These are phyloP conservation scores for Serilophus lunatus DNA, from an alignment of 2,113 vertebrate genomes.

Conservation along the genomic window DNA sequence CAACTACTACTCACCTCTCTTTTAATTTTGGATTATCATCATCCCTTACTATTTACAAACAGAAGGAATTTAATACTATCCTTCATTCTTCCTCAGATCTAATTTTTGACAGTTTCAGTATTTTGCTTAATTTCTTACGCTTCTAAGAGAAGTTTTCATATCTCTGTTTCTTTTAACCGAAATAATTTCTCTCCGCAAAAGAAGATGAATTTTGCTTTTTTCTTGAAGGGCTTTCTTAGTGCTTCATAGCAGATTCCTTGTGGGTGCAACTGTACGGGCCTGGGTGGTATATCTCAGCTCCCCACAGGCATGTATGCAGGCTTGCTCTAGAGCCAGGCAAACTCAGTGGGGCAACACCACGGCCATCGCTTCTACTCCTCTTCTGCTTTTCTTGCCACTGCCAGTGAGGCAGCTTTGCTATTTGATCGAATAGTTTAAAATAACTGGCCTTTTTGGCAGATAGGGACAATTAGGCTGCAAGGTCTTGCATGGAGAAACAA, in stretches of 20 bases:
- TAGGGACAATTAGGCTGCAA: background rate
- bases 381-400: background rate
- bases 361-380: background rate
- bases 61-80: background rate
- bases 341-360: background rate
- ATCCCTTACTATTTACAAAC: background rate
- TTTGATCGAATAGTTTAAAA: background rate
- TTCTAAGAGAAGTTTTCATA: background rate
- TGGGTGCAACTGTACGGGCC: background rate
- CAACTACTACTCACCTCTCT: background rate
- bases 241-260: background rate
- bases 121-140: background rate
- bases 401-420: background rate
- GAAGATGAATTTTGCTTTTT: background rate
- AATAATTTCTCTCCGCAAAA: background rate
- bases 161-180: background rate
- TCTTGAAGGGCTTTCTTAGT: background rate
- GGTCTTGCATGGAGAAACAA: background rate
- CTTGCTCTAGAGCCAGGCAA: background rate
- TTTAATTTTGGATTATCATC: background rate
- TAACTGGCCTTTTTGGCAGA: background rate
- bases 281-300: background rate
- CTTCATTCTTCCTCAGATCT: background rate
- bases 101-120: background rate
- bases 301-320: fast-evolving